Base-by-base conservation (phyloP, 2,113 vertebrate species). In the Acrocephalus arundinaceus region DNA sequence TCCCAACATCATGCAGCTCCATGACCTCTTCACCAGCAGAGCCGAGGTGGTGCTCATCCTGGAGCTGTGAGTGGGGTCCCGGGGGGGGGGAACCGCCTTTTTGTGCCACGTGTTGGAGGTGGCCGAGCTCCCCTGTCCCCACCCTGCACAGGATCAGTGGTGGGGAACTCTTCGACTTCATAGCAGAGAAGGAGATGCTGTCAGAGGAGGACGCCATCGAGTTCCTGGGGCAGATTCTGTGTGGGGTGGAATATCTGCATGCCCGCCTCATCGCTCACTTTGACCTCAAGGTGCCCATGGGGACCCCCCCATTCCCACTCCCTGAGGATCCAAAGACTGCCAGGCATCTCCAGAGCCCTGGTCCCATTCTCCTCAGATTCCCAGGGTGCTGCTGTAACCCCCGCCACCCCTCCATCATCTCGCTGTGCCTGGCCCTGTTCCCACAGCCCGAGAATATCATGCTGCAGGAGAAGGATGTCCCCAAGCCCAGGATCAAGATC, bases 101-200 rank as follows among this genome's bases (percentile, higher is more conserved):
- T 17, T 12, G 57, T 6, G 37, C 24, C 74, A 0, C 0, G 7
- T 8, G 15, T 9, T 7, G 37, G 61, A 31, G 61, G 28, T 17
- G 62, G 11, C 37, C 0, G 16, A 77, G 41, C 31, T n/a, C 21
- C 24, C 20, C 35, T 14, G 2, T 23, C 28, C 73, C 39, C 5
- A 6, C 51, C 35, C 20, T 6, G 10, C 2, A 25, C 90, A 98
- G 98, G 43, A 97, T 98, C 33, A 45, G 63, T 3, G 98, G 98
- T 1, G 98, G 98, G 5, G 99, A 99, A 52, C 94, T 99, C 70
- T 99, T 98, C 15, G 98, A 99, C 95, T 99, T 98, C 95, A 98
- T 98, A 2, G 98, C 98, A 4, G 98, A 98, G 93, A 98, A 98
- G 96, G 98, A 98, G 86, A 95, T 78, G 39, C 97, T 98, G 81